Conservation (phyloP, 2,797 vertebrate genomes). For the Anomalospiza imberbis region DNA sequence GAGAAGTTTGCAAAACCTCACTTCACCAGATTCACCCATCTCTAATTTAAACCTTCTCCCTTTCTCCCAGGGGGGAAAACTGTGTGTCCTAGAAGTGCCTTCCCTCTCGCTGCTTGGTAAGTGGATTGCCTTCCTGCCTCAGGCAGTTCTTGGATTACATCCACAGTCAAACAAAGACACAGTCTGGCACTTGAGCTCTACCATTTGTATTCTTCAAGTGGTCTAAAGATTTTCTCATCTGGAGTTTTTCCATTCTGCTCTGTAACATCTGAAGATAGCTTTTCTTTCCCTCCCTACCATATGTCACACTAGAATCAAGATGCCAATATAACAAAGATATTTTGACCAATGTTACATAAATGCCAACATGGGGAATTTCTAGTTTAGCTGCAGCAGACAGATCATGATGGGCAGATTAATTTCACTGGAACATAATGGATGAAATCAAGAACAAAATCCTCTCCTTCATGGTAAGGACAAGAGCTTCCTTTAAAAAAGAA, state of each 20-base stretch:
- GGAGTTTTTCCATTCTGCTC: slow-evolving; percentile 20
- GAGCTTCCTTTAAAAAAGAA: not conserved
- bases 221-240: slow-evolving; percentile 5
- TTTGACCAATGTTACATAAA: not conserved
- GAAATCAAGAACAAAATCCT: not conserved
- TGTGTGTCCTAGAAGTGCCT: not conserved
- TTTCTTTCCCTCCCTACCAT: not conserved
- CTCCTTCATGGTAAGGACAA: not conserved
- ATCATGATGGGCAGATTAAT: not conserved
- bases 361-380: not conserved
- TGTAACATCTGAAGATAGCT: not conserved
- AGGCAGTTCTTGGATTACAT: slow-evolving; percentile 20
- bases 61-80: not conserved
- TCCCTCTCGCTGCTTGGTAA: not conserved
- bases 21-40: not conserved
- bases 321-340: not conserved
- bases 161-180: slow-evolving; percentile 18
- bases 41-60: not conserved
- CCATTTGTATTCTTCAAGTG: not conserved
- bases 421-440: not conserved
- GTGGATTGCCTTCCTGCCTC: slow-evolving; percentile 15
- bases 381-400: not conserved
- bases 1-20: slow-evolving; percentile 15
- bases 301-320: not conserved
- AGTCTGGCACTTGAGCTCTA: not conserved